A percentile compares a stretch with the other conserved stretches of the same genome.
These are phyloP conservation scores for Xanthorhoe designata DNA, from an alignment of 2,888 invertebrate genomes.

Conservation along the genomic window DNA sequence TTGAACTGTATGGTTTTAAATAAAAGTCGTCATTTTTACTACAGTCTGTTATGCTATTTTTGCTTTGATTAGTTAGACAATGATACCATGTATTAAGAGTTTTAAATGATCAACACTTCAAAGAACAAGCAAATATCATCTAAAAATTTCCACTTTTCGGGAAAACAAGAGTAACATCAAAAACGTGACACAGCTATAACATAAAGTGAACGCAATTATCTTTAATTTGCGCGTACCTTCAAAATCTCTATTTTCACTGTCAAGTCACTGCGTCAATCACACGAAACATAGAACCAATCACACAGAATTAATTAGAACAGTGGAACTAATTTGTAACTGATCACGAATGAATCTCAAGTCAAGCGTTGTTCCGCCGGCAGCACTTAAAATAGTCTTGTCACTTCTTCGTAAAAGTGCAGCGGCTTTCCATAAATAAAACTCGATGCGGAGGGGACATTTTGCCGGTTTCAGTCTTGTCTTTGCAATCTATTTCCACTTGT, in stretches of 20 bases:
- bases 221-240: background rate
- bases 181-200: too few relatives aligned
- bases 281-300: slow-evolving; percentile 3
- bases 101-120: too few relatives aligned
- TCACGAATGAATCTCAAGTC: slow-evolving; percentile 48
- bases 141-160: background rate
- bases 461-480: slow-evolving; percentile 22
- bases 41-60: too few relatives aligned
- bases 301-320: slow-evolving; percentile 50
- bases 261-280: background rate
- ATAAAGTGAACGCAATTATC: background rate
- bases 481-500: slow-evolving; percentile 21
- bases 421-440: slow-evolving; percentile 56
- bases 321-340: slow-evolving; percentile 69
- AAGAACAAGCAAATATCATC: background rate
- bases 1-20: too few relatives aligned
- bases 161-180: too few relatives aligned
- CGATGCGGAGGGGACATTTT: slow-evolving; percentile 22
- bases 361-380: slow-evolving; percentile 50
- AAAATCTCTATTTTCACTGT: background rate
- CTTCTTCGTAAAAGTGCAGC: slow-evolving; percentile 58
- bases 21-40: too few relatives aligned
- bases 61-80: too few relatives aligned
- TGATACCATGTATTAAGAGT: too few relatives aligned
- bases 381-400: slow-evolving; percentile 61